Evolutionary conservation across 2,888 invertebrate species (phyloP).

Genomic region (Tanytarsus gracilentus): DNA sequence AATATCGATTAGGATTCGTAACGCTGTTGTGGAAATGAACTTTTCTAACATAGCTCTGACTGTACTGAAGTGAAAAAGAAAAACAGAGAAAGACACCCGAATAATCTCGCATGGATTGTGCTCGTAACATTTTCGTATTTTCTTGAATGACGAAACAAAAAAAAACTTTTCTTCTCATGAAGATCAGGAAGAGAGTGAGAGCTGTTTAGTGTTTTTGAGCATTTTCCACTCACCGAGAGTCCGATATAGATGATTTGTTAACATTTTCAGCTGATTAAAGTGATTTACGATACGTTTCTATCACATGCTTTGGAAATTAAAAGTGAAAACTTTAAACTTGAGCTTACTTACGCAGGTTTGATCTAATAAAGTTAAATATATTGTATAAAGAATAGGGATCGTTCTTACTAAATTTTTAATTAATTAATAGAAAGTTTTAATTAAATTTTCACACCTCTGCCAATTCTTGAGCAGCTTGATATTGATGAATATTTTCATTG

Average conservation of each 20-base stretch:
- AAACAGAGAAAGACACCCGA: neutral
- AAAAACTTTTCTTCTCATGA: neutral
- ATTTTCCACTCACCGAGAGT: neutral
- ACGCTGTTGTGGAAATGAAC: slow-evolving; percentile 2
- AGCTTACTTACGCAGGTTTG: neutral
- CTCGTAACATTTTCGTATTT: too few species aligned
- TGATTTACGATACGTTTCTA: slow-evolving; percentile 10
- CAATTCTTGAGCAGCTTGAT: too few species aligned
- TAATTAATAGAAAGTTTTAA: too few species aligned
- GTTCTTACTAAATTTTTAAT: too few species aligned
- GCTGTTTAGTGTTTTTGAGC: neutral
- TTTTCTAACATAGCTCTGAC: neutral
- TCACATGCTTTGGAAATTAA: neutral
- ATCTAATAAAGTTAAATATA: neutral
- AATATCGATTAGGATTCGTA: slow-evolving; percentile 21
- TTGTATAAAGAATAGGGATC: too few species aligned
- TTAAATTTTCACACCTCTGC: too few species aligned
- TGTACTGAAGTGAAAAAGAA: neutral
- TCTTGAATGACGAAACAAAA: too few species aligned
- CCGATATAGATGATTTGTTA: neutral
- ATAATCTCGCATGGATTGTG: too few species aligned
- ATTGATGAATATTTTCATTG: too few species aligned
- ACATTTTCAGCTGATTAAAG: slow-evolving; percentile 19
- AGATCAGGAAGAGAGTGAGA: neutral
- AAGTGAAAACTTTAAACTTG: neutral